phyloP scores from a whole-genome alignment of 2,888 invertebrate genomes.

The Leptopilina drosophilae region DNA sequence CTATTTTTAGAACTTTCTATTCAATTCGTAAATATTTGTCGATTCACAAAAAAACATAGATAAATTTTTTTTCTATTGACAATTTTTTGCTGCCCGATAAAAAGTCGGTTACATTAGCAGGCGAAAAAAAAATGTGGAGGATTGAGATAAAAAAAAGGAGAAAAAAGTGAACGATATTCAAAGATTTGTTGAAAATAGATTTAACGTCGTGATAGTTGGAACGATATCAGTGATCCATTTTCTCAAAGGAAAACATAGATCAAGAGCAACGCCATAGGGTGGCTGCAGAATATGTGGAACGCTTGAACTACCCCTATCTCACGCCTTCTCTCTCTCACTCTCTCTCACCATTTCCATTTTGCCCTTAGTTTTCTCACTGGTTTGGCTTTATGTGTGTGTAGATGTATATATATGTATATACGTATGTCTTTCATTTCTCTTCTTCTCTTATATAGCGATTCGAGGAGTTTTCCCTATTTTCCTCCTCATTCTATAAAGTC shows the following conservation, averaged over 20 bases:
- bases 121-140: constrained; percentile 45
- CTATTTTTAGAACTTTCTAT: no score
- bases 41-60: no score
- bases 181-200: constrained; percentile 35
- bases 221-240: constrained; percentile 39
- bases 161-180: constrained; percentile 44
- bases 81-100: no score
- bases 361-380: constrained; percentile 41
- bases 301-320: constrained; percentile 54
- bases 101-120: constrained; percentile 33
- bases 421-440: constrained; percentile 40
- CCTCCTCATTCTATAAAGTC: constrained; percentile 36
- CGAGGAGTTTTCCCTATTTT: constrained; percentile 38
- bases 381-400: not conserved
- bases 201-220: constrained; percentile 33
- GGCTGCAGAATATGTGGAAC: constrained; percentile 67
- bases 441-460: constrained; percentile 22
- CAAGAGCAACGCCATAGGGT: constrained; percentile 55
- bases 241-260: constrained; percentile 40
- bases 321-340: constrained; percentile 52
- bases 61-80: no score
- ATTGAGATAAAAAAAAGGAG: constrained; percentile 30
- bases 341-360: constrained; percentile 44
- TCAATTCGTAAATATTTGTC: no score
- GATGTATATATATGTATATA: not conserved